A percentile compares a stretch with the other conserved stretches of the same genome.
phyloP scores from a whole-genome alignment of 2,797 vertebrate species.

The Carduelis carduelis region DNA sequence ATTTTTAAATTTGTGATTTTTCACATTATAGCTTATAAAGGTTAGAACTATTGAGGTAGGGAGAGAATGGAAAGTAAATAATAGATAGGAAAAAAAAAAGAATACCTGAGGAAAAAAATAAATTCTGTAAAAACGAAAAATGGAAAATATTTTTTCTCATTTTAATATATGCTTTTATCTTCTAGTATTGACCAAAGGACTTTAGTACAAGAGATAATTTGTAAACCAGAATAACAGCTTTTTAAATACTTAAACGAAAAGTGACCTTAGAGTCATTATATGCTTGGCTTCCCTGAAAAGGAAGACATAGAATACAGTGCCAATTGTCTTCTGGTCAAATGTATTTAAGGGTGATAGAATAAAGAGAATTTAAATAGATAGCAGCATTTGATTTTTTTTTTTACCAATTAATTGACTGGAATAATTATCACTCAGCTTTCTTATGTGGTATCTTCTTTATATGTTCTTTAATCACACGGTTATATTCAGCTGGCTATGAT shows the following conservation, averaged over 20 bases:
- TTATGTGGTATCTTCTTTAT: not conserved
- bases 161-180: not conserved
- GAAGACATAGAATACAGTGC: not conserved
- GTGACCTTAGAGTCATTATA: conserved; percentile 33
- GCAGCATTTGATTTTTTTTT: conserved; percentile 40
- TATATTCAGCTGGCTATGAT: not conserved
- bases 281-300: conserved; percentile 30
- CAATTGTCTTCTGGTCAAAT: conserved; percentile 40
- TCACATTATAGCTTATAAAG: not conserved
- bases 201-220: conserved; percentile 56
- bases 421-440: conserved; percentile 55
- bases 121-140: not conserved
- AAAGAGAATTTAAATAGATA: conserved; percentile 48
- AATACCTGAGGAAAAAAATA: not conserved
- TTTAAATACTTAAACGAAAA: conserved; percentile 51
- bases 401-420: conserved; percentile 47
- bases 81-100: not conserved
- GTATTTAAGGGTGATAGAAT: conserved; percentile 35
- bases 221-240: conserved; percentile 34
- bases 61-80: not conserved
- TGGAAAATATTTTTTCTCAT: conserved; percentile 7
- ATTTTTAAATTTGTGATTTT: not conserved
- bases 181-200: conserved; percentile 43
- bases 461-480: not conserved
- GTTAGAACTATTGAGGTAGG: not conserved